Base-by-base conservation (phyloP, 2,113 vertebrate genomes). In the Pardalotus punctatus region DNA sequence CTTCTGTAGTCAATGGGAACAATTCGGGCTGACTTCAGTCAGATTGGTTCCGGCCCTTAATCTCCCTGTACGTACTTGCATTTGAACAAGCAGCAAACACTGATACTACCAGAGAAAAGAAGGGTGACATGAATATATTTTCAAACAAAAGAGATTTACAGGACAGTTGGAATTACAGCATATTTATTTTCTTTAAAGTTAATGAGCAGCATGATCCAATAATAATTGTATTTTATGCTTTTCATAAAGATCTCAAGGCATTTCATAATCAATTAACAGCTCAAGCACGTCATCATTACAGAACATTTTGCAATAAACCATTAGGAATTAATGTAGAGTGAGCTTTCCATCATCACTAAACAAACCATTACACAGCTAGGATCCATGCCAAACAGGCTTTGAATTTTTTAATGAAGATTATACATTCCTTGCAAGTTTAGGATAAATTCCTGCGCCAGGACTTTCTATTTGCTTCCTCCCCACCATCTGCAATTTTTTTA, bases 201-300 rank as follows among this genome's bases (percentile, higher is more conserved):
- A 97, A 96, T 92, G 90, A 97, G 82, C 2, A 1, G 33, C 80
- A 74, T 65, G 84, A 91, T 95, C 86, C 93, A 89, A 94, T 94
- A 97, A 96, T 94, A 97, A 92, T 86, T 92, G 58, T 95, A 83
- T 84, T 53, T 94, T 94, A 51, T 14, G 72, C 90, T 90, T 96
- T 93, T 96, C 95, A 91, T 97, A 95, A 97, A 96, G 90, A 86
- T 96, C 80, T 97, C 90, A 94, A 94, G 86, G 77, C 86, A 95
- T 95, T 97, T 98, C 90, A 97, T 77, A 96, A 95, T 96, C 94
- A 97, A 94, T 97, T 96, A 98, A 86, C 86, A 91, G 91, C 81
- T 94, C 85, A 94, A 91, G 81, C 80, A 91, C 31, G 31, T 95
- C 93, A 95, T 96, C 92, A 94, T 96, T 86, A 92, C 42, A 64